Evolutionary conservation across 2,113 vertebrate species (phyloP).

Genomic region (Heliornis fulica): DNA sequence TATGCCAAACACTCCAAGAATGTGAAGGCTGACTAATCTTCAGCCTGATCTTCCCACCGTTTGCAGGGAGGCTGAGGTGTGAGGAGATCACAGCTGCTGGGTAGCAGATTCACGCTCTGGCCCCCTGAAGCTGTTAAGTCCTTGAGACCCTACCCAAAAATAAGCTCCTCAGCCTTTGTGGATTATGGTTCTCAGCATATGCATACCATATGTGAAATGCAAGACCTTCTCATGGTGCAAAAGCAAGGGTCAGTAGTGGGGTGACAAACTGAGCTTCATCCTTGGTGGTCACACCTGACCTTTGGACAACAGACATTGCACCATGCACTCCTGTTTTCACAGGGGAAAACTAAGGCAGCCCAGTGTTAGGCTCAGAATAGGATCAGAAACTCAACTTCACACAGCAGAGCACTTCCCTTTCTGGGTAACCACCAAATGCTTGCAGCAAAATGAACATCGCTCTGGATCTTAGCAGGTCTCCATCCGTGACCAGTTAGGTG

Average conservation of each 20-base stretch:
- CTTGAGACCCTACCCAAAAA: neutral
- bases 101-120: neutral
- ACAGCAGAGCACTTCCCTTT: neutral
- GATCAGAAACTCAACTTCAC: neutral
- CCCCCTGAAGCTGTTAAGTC: neutral
- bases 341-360: neutral
- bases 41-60: conserved; percentile 9
- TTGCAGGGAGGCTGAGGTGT: neutral
- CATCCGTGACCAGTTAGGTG: neutral
- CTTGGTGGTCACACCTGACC: neutral
- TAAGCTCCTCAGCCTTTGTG: neutral
- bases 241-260: fast-evolving
- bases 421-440: neutral
- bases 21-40: conserved; percentile 8
- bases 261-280: neutral
- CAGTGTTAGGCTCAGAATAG: neutral
- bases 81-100: neutral
- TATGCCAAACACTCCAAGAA: conserved; percentile 45
- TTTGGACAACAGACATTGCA: neutral
- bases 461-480: neutral
- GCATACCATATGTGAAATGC: neutral
- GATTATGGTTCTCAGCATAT: neutral
- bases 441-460: neutral
- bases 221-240: neutral
- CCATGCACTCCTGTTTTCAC: neutral